Conservation (phyloP, 2,888 invertebrate species). For the Philhelius pedissequus region DNA sequence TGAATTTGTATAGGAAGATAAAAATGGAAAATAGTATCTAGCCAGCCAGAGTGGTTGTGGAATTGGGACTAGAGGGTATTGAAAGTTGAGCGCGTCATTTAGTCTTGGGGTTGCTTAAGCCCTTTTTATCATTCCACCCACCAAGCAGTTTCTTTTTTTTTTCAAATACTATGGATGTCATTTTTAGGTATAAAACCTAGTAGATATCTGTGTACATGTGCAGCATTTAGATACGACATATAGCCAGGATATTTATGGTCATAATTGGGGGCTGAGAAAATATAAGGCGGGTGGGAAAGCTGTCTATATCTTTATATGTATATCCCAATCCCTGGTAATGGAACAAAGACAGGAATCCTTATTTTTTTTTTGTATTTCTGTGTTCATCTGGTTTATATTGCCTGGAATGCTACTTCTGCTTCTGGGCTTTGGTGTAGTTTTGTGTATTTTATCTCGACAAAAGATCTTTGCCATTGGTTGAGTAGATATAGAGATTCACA, state of each 20-base stretch:
- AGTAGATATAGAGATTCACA: conserved; percentile 68
- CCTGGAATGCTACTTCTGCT: conserved; percentile 45
- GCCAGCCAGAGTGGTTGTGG: not conserved
- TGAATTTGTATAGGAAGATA: conserved; percentile 67
- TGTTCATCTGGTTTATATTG: conserved; percentile 19
- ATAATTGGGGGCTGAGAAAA: not conserved
- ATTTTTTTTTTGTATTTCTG: not conserved
- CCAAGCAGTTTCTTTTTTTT: not conserved
- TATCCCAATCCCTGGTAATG: conserved; percentile 48
- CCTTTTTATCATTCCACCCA: conserved; percentile 53
- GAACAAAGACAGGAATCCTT: conserved; percentile 51
- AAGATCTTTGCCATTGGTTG: conserved; percentile 71
- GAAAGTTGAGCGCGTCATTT: conserved; percentile 33
- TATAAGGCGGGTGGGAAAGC: not conserved
- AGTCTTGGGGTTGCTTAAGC: conserved; percentile 56
- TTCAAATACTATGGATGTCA: conserved; percentile 25
- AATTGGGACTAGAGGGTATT: conserved; percentile 23
- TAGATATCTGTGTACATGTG: conserved; percentile 37
- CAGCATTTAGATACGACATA: conserved; percentile 64
- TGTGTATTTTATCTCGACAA: conserved; percentile 69
- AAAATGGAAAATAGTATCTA: conserved; percentile 54
- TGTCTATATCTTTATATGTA: not conserved
- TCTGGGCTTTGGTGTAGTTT: conserved; percentile 44
- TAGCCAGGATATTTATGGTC: conserved; percentile 63
- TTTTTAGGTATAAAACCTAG: conserved; percentile 43